Evolutionary conservation across 2,888 invertebrate species (phyloP).

Genomic region (Heliconius ethilla): DNA sequence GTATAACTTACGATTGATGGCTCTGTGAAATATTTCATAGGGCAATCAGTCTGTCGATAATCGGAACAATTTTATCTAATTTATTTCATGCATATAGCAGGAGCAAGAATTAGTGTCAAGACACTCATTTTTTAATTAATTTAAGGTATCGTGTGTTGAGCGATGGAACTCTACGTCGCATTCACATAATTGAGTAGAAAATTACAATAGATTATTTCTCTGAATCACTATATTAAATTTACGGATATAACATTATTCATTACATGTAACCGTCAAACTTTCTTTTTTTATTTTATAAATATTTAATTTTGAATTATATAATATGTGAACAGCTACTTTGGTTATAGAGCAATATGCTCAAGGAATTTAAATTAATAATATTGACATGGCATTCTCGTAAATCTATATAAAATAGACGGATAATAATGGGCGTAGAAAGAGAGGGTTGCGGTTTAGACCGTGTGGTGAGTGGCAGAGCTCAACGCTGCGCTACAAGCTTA

Average conservation of each 20-base stretch:
- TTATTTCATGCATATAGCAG: too few species aligned
- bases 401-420: background rate
- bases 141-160: background rate
- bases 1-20: background rate
- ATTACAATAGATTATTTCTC: background rate
- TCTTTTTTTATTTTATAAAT: constrained; percentile 20
- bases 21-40: background rate
- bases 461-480: background rate
- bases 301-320: constrained; percentile 7
- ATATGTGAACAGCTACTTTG: background rate
- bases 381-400: background rate
- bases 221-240: background rate
- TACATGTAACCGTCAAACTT: background rate
- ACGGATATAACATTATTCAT: background rate
- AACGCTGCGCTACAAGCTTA: background rate
- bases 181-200: background rate
- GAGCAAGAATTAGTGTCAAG: too few species aligned
- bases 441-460: background rate
- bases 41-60: background rate
- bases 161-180: background rate
- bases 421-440: background rate
- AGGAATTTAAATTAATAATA: background rate
- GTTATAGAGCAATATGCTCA: background rate
- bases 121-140: too few species aligned
- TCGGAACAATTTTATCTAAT: background rate